phyloP scores from a whole-genome alignment of 2,888 invertebrate species.

The Drosophila paramelanica region DNA sequence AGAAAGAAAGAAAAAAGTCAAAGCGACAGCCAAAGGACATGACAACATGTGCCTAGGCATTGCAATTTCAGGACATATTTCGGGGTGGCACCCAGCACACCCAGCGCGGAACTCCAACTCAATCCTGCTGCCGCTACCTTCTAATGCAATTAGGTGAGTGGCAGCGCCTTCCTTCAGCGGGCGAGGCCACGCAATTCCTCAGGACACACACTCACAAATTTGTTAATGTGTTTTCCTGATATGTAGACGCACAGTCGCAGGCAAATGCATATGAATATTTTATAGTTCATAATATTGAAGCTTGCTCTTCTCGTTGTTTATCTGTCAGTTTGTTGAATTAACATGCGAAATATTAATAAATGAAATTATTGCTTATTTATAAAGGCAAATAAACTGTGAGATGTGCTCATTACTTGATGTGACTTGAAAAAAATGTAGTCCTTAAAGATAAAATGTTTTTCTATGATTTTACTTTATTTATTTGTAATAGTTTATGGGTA shows the following conservation, averaged over 20 bases:
- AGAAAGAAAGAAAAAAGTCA: slow-evolving; percentile 11
- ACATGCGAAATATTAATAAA: slow-evolving; percentile 39
- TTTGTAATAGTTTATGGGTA: too few relatives aligned
- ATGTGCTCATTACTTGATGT: slow-evolving; percentile 2
- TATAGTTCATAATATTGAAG: slow-evolving; percentile 60
- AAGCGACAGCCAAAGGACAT: slow-evolving; percentile 34
- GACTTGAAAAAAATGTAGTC: neutral
- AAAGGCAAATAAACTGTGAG: slow-evolving; percentile 16
- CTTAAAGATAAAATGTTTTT: too few relatives aligned
- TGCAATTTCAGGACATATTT: slow-evolving; percentile 59
- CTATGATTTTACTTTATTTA: too few relatives aligned
- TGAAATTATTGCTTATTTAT: slow-evolving; percentile 38
- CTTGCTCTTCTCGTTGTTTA: slow-evolving; percentile 11
- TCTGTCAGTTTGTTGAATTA: slow-evolving; percentile 46
- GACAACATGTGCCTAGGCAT: slow-evolving; percentile 66
- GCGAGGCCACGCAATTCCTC: slow-evolving; percentile 43
- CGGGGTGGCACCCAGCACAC: slow-evolving; percentile 39
- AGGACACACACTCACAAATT: slow-evolving; percentile 54
- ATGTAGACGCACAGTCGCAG: slow-evolving; percentile 5
- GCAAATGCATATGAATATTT: slow-evolving; percentile 75
- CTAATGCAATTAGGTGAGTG: slow-evolving; percentile 76
- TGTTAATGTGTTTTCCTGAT: slow-evolving; percentile 72
- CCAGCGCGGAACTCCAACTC: slow-evolving; percentile 7
- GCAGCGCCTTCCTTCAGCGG: slow-evolving; percentile 25
- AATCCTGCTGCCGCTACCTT: slow-evolving; percentile 25